These are phyloP conservation scores for Caenorhabditis sulstoni DNA, from an alignment of 2,888 invertebrate genomes.

Conservation along the genomic window DNA sequence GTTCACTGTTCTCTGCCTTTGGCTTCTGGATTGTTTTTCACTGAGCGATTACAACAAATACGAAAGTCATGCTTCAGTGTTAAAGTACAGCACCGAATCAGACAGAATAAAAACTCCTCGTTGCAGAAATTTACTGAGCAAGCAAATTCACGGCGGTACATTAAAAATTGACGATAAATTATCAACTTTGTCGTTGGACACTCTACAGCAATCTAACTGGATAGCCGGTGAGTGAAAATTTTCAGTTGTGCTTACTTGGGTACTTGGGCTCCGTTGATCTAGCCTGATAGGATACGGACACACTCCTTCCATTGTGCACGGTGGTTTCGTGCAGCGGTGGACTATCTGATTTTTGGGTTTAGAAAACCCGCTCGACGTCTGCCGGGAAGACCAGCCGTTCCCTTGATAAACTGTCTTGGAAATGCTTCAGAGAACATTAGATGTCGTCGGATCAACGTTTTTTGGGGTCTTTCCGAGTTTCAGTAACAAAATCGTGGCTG, in stretches of 20 bases:
- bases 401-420: too few relatives aligned
- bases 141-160: not conserved
- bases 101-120: not conserved
- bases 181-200: constrained; percentile 42
- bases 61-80: constrained; percentile 47
- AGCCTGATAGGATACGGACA: too few relatives aligned
- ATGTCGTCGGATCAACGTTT: too few relatives aligned
- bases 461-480: too few relatives aligned
- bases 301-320: too few relatives aligned
- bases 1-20: constrained; percentile 95
- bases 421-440: too few relatives aligned
- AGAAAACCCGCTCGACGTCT: too few relatives aligned
- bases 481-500: too few relatives aligned
- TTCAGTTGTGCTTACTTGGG: not conserved
- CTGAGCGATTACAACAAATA: constrained; percentile 83
- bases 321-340: too few relatives aligned
- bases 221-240: constrained; percentile 14
- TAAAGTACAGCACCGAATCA: constrained; percentile 27
- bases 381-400: too few relatives aligned
- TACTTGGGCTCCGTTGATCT: too few relatives aligned
- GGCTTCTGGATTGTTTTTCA: constrained; percentile 95
- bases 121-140: not conserved
- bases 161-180: not conserved
- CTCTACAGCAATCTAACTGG: constrained; percentile 43
- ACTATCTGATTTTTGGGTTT: too few relatives aligned